Base-by-base conservation (phyloP, 1,140 invertebrate genomes). In the Drosophila athabasca region DNA sequence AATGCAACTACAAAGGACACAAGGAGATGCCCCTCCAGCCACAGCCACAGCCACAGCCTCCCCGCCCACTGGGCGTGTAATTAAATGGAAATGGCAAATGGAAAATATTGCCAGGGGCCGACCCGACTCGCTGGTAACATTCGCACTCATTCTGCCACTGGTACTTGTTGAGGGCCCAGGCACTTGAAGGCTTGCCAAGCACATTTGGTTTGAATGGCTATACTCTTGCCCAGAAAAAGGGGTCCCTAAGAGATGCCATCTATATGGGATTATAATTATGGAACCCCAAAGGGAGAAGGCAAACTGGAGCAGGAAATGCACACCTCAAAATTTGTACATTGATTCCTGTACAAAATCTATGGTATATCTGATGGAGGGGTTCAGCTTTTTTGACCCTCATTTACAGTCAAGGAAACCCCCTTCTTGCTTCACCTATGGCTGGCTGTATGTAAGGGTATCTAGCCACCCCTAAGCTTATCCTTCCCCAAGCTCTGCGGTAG, bases 51-150 rank as follows among this genome's bases (percentile, higher is more conserved):
- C 13, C 57, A 67, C 68, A 9, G 22, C 22, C 22, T 24, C 3
- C 22, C 22, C 24, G 0, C 57, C 70, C 57, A 62, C 67, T 61
- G 50, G 55, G 68, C 50, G 59, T 49, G 70, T 82, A 85, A 85
- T 85, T 85, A 85, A 85, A 85, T 85, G 75, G 78, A 85, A 85
- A 85, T 79, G 66, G 68, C 61, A 65, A 77, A 78, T 79, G 66
- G 68, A 61, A 65, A 77, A 78, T 79, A 64, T 73, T 62, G 58
- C 70, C 69, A 45, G 62, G 51, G 69, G 68, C 44, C 59, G 24
- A 26, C 24, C 44, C 59, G 24, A 26, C 24, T 6, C 24, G 50
- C 50, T 9, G 51, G 19, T 9, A 58, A 15, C 50, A 43, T 45
- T 69, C 45, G 35, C 35, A 13, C 35, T 13, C 11, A 39, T 57